Evolutionary conservation across 2,113 vertebrate genomes (phyloP), one percentile per base, ranked within the genome.

Genomic region (Miniopterus natalensis): DNA sequence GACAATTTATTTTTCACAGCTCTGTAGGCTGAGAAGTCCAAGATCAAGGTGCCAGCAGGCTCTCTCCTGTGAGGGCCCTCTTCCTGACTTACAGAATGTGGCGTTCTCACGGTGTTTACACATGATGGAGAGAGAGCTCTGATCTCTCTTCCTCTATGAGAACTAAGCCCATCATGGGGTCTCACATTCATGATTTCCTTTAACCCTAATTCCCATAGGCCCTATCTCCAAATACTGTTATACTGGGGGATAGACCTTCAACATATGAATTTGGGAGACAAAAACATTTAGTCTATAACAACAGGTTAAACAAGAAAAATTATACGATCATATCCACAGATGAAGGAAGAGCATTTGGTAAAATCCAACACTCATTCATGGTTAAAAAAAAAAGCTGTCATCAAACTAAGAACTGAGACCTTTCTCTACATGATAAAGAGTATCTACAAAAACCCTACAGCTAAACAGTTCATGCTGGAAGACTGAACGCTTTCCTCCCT

Each of bases 271-370:
- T 88, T 75, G 4, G 29, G 31, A 51, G 25, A 8, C 3, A 73
- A 15, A 74, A 75, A 70, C 27, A 36, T 83, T 83, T 83, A 31
- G n/a, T 78, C 29, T 29, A 42, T 47, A 70, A 45, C 6, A 80
- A 55, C 49, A 71, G 15, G 63, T 84, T 5, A 1, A 84, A 40
- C 4, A 10, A 71, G 31, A 75, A 55, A 80, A 94, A 31, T 47
- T 29, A 40, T 17, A 8, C 47, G 31, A 73, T 79, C 6, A 31
- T 49, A 75, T 23, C 57, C 79, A 80, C 18, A 73, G 81, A 25
- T 31, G 40, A 15, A 90, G 59, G 66, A 89, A 94, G 90, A 42
- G 68, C 27, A 78, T 78, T 85, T 90, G 53, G 77, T 55, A 68
- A 70, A 90, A 78, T 68, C n/a, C 14, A n/a, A 45, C n/a, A 61